phyloP scores from a whole-genome alignment of 2,888 invertebrate species.

The Nebria salina region DNA sequence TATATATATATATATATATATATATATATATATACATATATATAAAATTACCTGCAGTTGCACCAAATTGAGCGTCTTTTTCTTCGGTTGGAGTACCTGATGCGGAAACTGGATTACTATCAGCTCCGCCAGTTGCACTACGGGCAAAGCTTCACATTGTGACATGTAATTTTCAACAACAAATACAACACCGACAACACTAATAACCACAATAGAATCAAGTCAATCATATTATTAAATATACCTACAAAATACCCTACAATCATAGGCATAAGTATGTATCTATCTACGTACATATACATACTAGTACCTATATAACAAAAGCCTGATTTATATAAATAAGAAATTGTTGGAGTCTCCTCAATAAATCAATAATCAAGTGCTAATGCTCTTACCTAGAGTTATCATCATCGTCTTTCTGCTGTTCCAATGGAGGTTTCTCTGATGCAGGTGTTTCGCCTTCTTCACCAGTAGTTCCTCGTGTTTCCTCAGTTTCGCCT shows the following conservation, averaged over 20 bases:
- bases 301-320: too few species aligned
- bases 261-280: too few species aligned
- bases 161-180: constrained; percentile 45
- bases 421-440: constrained; percentile 59
- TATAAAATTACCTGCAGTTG: constrained; percentile 63
- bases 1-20: too few species aligned
- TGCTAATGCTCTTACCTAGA: constrained; percentile 71
- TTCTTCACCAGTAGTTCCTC: constrained; percentile 55
- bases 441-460: constrained; percentile 64
- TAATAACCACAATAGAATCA: constrained; percentile 34
- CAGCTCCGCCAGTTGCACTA: constrained; percentile 92
- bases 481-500: constrained; percentile 54
- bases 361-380: background rate
- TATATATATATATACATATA: background rate
- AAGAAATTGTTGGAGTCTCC: too few species aligned
- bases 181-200: constrained; percentile 46
- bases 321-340: too few species aligned
- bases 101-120: constrained; percentile 83
- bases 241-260: background rate
- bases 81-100: constrained; percentile 83
- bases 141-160: constrained; percentile 51
- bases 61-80: constrained; percentile 80
- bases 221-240: constrained; percentile 18
- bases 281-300: too few species aligned
- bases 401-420: constrained; percentile 85